phyloP scores from a whole-genome alignment of 2,797 vertebrate genomes.

The Lepus oiostolus region DNA sequence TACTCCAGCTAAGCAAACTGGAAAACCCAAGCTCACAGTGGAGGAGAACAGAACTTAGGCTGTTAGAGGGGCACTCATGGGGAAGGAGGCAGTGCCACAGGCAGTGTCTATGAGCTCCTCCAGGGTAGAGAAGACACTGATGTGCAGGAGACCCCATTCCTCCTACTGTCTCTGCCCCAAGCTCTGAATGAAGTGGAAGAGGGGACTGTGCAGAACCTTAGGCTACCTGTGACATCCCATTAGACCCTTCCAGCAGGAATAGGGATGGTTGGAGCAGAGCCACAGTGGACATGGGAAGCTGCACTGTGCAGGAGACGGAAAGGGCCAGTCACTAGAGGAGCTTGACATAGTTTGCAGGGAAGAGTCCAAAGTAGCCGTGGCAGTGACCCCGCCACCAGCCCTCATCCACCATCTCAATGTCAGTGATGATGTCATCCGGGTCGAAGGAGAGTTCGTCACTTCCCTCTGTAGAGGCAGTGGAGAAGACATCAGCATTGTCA shows the following conservation, averaged over 20 bases:
- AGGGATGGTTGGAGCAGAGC: not conserved
- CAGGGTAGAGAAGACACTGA: not conserved
- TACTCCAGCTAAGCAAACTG: not conserved
- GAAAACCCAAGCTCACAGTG: not conserved
- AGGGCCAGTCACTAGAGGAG: slow-evolving; percentile 87
- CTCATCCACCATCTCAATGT: slow-evolving; percentile 96
- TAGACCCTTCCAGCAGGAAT: slow-evolving; percentile 5
- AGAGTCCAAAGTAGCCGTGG: slow-evolving; percentile 91
- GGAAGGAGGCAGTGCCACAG: not conserved
- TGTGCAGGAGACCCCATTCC: not conserved
- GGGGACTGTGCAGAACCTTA: not conserved
- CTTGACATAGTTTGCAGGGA: slow-evolving; percentile 95
- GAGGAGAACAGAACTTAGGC: not conserved
- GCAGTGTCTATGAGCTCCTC: not conserved
- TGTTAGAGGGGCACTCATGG: not conserved
- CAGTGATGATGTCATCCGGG: slow-evolving; percentile 93
- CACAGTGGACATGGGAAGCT: not conserved
- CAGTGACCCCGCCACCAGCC: slow-evolving; percentile 97
- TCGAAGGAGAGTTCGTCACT: slow-evolving; percentile 97
- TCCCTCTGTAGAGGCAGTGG: slow-evolving; percentile 90
- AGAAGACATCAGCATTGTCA: slow-evolving; percentile 8
- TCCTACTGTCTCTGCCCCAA: not conserved
- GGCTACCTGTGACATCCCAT: not conserved
- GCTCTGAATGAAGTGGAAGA: not conserved
- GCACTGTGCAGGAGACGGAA: not conserved